Base-by-base conservation (phyloP, 2,888 invertebrate genomes). In the Drosophila percnosoma region DNA sequence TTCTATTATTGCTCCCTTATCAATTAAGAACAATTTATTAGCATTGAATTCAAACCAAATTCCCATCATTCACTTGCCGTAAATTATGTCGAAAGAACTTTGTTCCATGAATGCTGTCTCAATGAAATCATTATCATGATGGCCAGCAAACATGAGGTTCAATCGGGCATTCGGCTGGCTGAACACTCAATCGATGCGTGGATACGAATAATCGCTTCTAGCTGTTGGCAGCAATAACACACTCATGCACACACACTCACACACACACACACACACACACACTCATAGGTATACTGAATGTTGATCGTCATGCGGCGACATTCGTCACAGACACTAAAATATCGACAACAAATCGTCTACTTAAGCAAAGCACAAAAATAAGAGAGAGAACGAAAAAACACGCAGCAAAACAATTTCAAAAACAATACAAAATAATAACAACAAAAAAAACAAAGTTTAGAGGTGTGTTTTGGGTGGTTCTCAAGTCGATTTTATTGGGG, bases 341-440 rank as follows among this genome's bases (percentile, higher is more conserved):
- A 67, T 64, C 71, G 65, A 83, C 69, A 68, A 61, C 73, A 75
- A 81, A 68, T 69, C 70, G 61, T 66, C 68, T 79, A 84, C 79
- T 78, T 82, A 58, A 53, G 40, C 63, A 63, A 68, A 73, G 40
- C 45, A 24, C 45, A 24, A 29, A n/a, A 8, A 11, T 24, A 2
- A n/a, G 0, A n/a, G 0, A 29, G 11, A 1, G 4, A 27, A 10
- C 7, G 29, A 36, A 10, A 29, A 18, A 48, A 38, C 3, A 31
- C n/a, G 24, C n/a, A 27, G 36, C 38, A 34, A 59, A 58, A 58
- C 60, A 57, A 52, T 15, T 45, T 33, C 29, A 40, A 70, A 5
- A 40, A 40, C 7, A 53, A 53, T 10, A 59, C n/a, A 29, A 8
- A 29, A 21, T 27, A 18, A 40, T 8, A n/a, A 24, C 7, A 42